Percentiles rank a stretch among this genome's conserved stretches.
Evolutionary conservation across 2,797 vertebrate genomes (phyloP).

Genomic region (Poecilia wingei): DNA sequence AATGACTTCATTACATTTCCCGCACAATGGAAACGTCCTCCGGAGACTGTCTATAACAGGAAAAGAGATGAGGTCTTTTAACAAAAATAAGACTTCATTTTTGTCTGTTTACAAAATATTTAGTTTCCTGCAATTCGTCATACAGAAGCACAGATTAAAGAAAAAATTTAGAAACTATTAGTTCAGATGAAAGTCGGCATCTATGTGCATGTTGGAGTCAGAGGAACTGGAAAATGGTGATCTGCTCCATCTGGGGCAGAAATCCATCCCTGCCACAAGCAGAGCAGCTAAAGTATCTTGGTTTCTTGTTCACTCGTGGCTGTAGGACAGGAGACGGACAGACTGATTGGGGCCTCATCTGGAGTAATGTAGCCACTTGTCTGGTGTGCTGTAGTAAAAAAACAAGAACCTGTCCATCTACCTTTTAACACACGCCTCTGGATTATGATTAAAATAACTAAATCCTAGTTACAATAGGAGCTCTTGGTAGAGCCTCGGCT

Average conservation of each 20-base stretch:
- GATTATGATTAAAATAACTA: not conserved
- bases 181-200: not conserved
- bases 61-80: not conserved
- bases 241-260: not conserved
- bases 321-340: not conserved
- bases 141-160: not conserved
- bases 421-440: not conserved
- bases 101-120: not conserved
- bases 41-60: conserved; percentile 4
- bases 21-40: not conserved
- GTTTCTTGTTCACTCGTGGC: not conserved
- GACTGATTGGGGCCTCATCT: not conserved
- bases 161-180: not conserved
- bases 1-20: conserved; percentile 8
- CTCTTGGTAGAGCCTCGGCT: not conserved
- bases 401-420: not conserved
- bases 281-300: not conserved
- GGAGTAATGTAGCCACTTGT: not conserved
- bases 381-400: not conserved
- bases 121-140: not conserved
- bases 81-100: not conserved
- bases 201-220: not conserved
- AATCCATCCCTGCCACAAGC: not conserved
- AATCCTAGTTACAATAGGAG: not conserved
- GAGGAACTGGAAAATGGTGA: not conserved